phyloP scores from a whole-genome alignment of 2,113 vertebrate genomes.

The Ahaetulla prasina region DNA sequence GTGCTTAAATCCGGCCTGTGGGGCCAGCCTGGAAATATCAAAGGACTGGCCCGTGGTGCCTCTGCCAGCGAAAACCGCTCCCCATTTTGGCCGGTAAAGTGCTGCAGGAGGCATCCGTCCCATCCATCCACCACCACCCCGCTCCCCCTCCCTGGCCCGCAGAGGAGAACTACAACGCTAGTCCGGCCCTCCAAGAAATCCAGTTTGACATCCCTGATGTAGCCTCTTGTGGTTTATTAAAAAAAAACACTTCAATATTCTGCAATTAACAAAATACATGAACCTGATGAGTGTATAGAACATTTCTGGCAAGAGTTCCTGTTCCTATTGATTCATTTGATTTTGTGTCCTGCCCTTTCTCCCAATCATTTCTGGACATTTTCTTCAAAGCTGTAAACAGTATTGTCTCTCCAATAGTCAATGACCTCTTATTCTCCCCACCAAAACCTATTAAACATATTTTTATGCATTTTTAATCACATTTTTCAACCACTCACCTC shows the following conservation, averaged over 20 bases:
- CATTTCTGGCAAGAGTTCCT: not conserved
- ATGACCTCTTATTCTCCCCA: no score
- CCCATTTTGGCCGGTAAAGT: no score
- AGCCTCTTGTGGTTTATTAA: not conserved
- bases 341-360: not conserved
- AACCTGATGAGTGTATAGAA: not conserved
- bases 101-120: no score
- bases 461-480: not conserved
- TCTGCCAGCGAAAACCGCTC: no score
- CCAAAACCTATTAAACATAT: not conserved
- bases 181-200: no score
- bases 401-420: not conserved
- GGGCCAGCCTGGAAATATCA: no score
- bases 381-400: not conserved
- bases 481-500: not conserved
- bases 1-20: no score
- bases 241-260: not conserved
- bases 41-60: no score
- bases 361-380: not conserved
- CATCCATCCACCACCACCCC: no score
- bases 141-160: no score
- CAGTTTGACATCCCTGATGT: not conserved
- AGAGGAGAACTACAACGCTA: no score
- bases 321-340: not conserved
- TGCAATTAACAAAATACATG: not conserved